Evolutionary conservation across 2,888 invertebrate genomes (phyloP).

Genomic region (Lissonota sp.): DNA sequence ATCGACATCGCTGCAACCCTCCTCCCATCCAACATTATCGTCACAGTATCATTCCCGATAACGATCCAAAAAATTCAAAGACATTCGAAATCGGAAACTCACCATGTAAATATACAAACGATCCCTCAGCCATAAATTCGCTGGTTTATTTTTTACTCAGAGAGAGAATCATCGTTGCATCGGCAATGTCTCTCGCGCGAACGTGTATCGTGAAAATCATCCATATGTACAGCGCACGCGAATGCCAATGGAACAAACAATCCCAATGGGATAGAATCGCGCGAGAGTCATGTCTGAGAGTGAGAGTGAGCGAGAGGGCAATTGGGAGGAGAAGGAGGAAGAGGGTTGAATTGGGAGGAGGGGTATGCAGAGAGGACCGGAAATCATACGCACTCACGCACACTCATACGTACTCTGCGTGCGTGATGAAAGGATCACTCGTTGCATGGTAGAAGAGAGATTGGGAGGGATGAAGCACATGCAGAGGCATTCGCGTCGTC

Average conservation of each 20-base stretch:
- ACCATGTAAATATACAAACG: too few relatives aligned
- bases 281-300: conserved; percentile 49
- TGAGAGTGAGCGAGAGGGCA: conserved; percentile 10
- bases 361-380: conserved; percentile 42
- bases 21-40: too few relatives aligned
- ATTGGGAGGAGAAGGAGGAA: conserved; percentile 7
- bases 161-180: not conserved
- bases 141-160: too few relatives aligned
- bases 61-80: too few relatives aligned
- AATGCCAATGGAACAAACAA: conserved; percentile 43
- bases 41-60: too few relatives aligned
- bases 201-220: conserved; percentile 38
- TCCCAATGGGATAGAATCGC: conserved; percentile 17
- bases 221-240: conserved; percentile 28
- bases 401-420: conserved; percentile 48
- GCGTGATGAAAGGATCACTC: conserved; percentile 51
- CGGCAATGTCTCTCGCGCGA: conserved; percentile 11
- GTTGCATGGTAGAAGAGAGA: conserved; percentile 23
- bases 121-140: too few relatives aligned
- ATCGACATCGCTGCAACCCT: too few relatives aligned
- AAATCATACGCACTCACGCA: conserved; percentile 56
- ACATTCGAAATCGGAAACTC: too few relatives aligned
- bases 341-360: conserved; percentile 8
- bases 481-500: conserved; percentile 75
- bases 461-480: conserved; percentile 52